Evolutionary conservation across 2,888 invertebrate genomes (phyloP), one percentile per base, ranked within the genome.

Genomic region (Corythucha ciliata): DNA sequence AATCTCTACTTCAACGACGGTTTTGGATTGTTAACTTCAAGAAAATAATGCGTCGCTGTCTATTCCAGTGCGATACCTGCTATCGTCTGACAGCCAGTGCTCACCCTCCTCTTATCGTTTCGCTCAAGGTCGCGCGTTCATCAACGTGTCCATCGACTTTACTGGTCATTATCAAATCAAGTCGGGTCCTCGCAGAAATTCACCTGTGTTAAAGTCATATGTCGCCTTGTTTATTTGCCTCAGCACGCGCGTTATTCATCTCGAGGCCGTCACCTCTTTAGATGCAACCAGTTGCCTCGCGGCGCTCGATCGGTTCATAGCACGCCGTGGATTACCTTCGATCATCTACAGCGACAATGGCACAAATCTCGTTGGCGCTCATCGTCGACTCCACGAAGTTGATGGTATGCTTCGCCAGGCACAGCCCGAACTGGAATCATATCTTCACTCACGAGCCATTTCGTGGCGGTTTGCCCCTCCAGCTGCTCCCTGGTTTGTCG

Each of bases 331-430:
- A 1, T 40, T 51, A 21, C 55, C 58, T 2, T 14, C 21, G 2
- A 42, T 61, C 7, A 58, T 68, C 1, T 62, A 59, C 44, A 63
- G 62, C 4, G 66, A 66, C 41, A 63, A 63, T 42, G 65, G 63
- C 0, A 62, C 61, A 1, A 66, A 64, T 44, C 66, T 66, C 47
- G 54, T 63, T 1, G 66, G 65, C 4, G 64, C 64, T 1, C 55
- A 58, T 5, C 60, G 58, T 2, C 27, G 48, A 14, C 21, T 52
- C 10, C 18, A 18, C 16, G 48, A 52, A n/a, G n/a, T n/a, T n/a
- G n/a, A n/a, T n/a, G n/a, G n/a, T n/a, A n/a, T n/a, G n/a, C n/a
- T n/a, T n/a, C n/a, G n/a, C n/a, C n/a, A n/a, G n/a, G n/a, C n/a
- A n/a, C n/a, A n/a, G n/a, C n/a, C n/a, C n/a, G n/a, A n/a, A n/a